Conservation (phyloP, 1,140 invertebrate genomes). For the Cyclargus thomasi region DNA sequence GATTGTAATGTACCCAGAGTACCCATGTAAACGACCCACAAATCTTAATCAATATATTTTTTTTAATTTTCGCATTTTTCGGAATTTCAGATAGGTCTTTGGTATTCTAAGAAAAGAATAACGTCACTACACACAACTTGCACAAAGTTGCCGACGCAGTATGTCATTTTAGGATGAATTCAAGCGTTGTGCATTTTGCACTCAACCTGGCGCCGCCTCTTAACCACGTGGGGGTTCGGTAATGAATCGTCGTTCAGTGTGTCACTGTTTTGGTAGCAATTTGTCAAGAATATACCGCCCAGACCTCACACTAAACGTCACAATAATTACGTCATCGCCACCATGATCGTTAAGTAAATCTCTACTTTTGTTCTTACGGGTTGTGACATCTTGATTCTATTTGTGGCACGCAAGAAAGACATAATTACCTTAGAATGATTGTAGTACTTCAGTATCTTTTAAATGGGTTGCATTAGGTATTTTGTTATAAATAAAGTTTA, state of each 20-base stretch:
- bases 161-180: slow-evolving; percentile 65
- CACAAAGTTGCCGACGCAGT: slow-evolving; percentile 40
- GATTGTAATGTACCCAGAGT: too few relatives aligned
- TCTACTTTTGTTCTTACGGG: not conserved
- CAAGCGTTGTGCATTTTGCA: slow-evolving; percentile 28
- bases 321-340: slow-evolving; percentile 49
- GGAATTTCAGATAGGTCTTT: not conserved
- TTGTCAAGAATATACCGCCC: slow-evolving; percentile 57
- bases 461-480: not conserved
- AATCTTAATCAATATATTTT: not conserved
- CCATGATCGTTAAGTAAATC: slow-evolving; percentile 17
- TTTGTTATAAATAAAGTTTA: not conserved
- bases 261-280: slow-evolving; percentile 70
- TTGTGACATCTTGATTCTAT: not conserved
- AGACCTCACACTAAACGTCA: slow-evolving; percentile 63
- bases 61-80: not conserved
- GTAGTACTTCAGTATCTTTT: not conserved
- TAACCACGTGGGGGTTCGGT: slow-evolving; percentile 52
- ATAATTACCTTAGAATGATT: not conserved
- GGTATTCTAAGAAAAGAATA: not conserved
- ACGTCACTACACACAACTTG: not conserved
- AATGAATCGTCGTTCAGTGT: slow-evolving; percentile 58
- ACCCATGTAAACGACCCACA: too few relatives aligned
- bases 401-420: not conserved
- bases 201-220: slow-evolving; percentile 44